Conservation (phyloP, 2,797 vertebrate species). For the Pitangus sulphuratus region DNA sequence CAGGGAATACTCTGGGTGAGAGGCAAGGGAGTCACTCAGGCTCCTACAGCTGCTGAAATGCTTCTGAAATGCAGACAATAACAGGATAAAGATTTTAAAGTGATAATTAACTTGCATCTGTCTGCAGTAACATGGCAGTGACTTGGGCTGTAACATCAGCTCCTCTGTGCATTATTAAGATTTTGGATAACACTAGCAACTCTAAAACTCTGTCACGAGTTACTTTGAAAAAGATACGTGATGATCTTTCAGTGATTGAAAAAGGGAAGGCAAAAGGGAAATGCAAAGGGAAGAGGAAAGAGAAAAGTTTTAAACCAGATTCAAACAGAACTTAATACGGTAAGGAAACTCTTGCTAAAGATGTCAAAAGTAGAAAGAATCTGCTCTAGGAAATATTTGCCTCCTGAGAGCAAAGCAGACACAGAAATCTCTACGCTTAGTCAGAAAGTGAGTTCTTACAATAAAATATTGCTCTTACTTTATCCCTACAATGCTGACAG, state of each 20-base stretch:
- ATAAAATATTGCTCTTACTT: background rate
- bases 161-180: fast-evolving
- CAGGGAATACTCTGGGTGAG: background rate
- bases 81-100: background rate
- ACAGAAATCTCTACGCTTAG: background rate
- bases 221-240: background rate
- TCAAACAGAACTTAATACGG: background rate
- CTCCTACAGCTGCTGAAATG: background rate
- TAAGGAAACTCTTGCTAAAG: background rate
- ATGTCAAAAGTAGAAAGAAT: background rate
- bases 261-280: background rate
- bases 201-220: background rate
- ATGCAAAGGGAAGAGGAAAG: background rate
- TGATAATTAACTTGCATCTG: background rate
- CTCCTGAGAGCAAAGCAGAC: background rate
- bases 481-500: background rate
- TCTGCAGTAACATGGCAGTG: background rate
- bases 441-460: background rate
- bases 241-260: background rate
- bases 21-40: background rate
- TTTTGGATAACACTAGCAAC: background rate
- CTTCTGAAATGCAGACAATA: background rate
- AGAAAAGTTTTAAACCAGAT: fast-evolving
- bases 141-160: background rate
- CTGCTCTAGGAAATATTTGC: background rate